These are phyloP conservation scores for Halcyon leucocephala DNA, from an alignment of 2,797 vertebrate species.

Conservation along the genomic window DNA sequence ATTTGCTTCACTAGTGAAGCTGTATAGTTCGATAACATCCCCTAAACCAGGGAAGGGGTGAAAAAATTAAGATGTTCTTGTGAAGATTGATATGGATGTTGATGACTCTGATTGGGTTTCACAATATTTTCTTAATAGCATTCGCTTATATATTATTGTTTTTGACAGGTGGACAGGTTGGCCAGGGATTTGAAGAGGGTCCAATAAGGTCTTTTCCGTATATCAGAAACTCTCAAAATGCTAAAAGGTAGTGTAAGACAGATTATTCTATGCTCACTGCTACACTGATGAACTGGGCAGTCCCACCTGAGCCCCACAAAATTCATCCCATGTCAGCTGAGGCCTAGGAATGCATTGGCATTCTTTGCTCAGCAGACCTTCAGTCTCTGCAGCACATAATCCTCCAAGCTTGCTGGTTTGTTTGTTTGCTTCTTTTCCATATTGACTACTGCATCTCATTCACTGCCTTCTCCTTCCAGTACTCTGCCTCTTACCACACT, in stretches of 20 bases:
- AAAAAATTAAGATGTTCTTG: not conserved
- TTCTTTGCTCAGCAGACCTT: no score
- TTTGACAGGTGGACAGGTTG: not conserved
- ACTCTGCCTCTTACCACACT: not conserved
- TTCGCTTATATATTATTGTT: not conserved
- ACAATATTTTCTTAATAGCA: not conserved
- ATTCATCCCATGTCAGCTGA: not conserved
- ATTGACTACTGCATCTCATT: not conserved
- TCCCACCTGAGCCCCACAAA: not conserved
- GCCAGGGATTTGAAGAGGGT: not conserved
- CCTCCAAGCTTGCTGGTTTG: not conserved
- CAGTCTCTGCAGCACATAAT: not conserved
- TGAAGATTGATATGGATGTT: not conserved
- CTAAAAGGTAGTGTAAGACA: not conserved
- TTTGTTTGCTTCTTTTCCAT: not conserved
- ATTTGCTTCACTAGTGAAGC: not conserved
- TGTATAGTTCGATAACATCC: not conserved
- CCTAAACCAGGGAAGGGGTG: not conserved
- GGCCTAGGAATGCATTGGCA: not conserved
- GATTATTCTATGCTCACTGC: not conserved
- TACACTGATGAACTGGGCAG: not conserved
- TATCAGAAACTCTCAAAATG: not conserved
- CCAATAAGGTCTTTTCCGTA: not conserved
- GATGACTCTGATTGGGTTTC: not conserved
- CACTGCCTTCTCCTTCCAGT: not conserved